Base-by-base conservation (phyloP, 2,888 invertebrate genomes). In the Subacronicta megacephala region DNA sequence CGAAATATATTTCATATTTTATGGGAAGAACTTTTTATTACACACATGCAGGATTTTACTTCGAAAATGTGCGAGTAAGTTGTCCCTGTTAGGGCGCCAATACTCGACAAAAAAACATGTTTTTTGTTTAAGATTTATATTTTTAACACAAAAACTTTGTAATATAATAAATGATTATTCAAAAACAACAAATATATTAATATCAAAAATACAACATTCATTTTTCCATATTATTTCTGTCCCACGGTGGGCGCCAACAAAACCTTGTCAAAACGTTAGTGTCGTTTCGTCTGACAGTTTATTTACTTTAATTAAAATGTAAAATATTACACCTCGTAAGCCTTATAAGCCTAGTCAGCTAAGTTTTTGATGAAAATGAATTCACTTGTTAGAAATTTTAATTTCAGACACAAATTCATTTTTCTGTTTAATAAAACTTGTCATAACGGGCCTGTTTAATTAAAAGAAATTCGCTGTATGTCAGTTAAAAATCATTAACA, bases 241-340 rank as follows among this genome's bases (percentile, higher is more conserved):
- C 55, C 62, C 56, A 40, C 33, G 37, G 12, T 62, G 72, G 38
- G 58, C 17, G 53, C 51, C 56, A 62, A 49, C 54, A 43, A 42
- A 42, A 51, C 42, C 37, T 60, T 45, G 16, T 23, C 42, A n/a
- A 33, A 52, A 38, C 42, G 20, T 47, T 23, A 15, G 42, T 40
- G 51, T 43, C 23, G 29, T 54, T 56, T 37, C 23, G 17, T 43
- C 35, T 40, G 36, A 26, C 31, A 47, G 36, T 37, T 40, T 42
- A 54, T 70, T 70, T 47, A 45, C 50, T 63, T 70, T 70, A 56
- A 74, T 60, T 47, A 54, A 56, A 64, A 51, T 51, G 20, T 74
- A 41, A 45, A 70, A 64, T 52, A 51, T 59, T 44, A 56, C 49
- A 63, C 40, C 35, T 52, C 10, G 17, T 55, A 51, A 65, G 62